Evolutionary conservation across 2,797 vertebrate species (phyloP), one percentile per base, ranked within the genome.

Genomic region (Miichthys miiuy): DNA sequence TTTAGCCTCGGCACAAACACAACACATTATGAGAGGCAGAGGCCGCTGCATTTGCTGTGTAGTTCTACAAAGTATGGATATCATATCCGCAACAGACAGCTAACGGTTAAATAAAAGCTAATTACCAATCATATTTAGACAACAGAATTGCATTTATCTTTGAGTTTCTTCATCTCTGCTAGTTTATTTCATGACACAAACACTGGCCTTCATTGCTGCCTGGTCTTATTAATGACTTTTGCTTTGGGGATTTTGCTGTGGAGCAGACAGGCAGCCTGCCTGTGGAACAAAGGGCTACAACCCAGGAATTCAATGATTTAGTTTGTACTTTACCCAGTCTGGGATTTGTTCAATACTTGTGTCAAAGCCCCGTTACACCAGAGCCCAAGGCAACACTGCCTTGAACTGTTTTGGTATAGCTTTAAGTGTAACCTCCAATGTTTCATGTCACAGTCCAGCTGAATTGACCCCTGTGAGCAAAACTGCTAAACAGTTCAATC

Each of bases 171-270:
- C 6, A 23, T 66, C 72, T 74, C 38, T 4, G 10, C 17, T 46
- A 27, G 9, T 72, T 81, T 75, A 66, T 63, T 72, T 73, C 41
- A 42, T 58, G 57, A 60, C 34, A 75, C 44, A 67, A 20, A 68
- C 18, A 34, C n/a, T n/a, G 34, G 77, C 57, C 65, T 83, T 72
- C 64, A 51, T 51, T 55, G 67, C 68, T 67, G 73, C 67, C 73
- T 51, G 62, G 72, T 74, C 70, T 72, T 50, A 25, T 75, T 79
- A 75, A 84, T 82, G 63, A 72, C 63, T 83, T 63, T 70, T 47
- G 13, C 74, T 83, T 58, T 38, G 46, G 58, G 82, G 77, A 74
- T 75, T 77, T 73, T 48, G 25, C 34, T 38, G 34, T 38, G 34
- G 34, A 38, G 34, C 70, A 85, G 74, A 68, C 48, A 77, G 34